These are phyloP conservation scores for Emmelina monodactyla DNA, from an alignment of 2,888 invertebrate genomes.

Conservation along the genomic window DNA sequence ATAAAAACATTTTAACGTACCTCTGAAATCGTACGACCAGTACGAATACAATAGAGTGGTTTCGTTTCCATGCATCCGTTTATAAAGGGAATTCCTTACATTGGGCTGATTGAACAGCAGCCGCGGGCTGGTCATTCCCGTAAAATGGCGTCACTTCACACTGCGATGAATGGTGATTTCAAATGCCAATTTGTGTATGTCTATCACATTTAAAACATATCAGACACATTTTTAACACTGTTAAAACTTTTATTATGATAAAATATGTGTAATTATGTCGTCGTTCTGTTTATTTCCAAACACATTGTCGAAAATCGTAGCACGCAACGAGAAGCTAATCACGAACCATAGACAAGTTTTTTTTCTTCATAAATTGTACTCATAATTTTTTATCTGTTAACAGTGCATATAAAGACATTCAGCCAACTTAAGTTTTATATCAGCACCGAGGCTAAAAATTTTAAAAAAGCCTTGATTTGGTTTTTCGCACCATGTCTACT, in stretches of 20 bases:
- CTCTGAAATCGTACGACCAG: constrained; percentile 64
- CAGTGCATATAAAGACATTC: background rate
- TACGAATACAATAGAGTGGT: constrained; percentile 57
- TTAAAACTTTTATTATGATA: constrained; percentile 5
- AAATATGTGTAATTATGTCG: constrained; percentile 22
- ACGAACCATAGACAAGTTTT: constrained; percentile 43
- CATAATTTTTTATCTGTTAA: constrained; percentile 28
- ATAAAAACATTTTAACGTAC: constrained; percentile 33
- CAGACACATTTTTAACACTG: constrained; percentile 38
- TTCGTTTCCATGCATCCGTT: constrained; percentile 62
- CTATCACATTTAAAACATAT: constrained; percentile 31
- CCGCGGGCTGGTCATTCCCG: constrained; percentile 67
- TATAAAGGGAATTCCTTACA: constrained; percentile 53
- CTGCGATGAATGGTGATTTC: constrained; percentile 58
- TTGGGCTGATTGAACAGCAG: constrained; percentile 59
- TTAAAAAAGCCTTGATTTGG: too few species aligned
- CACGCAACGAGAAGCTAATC: constrained; percentile 59
- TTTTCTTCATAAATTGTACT: constrained; percentile 32
- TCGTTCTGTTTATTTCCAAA: constrained; percentile 58
- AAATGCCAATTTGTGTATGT: constrained; percentile 37
- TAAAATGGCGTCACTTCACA: constrained; percentile 67
- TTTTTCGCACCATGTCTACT: too few species aligned
- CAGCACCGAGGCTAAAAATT: too few species aligned
- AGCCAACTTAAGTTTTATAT: too few species aligned
- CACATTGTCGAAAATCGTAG: constrained; percentile 50